Evolutionary conservation across 1,140 invertebrate species (phyloP), one percentile per base, ranked within the genome.

Genomic region (Orius laevigatus): DNA sequence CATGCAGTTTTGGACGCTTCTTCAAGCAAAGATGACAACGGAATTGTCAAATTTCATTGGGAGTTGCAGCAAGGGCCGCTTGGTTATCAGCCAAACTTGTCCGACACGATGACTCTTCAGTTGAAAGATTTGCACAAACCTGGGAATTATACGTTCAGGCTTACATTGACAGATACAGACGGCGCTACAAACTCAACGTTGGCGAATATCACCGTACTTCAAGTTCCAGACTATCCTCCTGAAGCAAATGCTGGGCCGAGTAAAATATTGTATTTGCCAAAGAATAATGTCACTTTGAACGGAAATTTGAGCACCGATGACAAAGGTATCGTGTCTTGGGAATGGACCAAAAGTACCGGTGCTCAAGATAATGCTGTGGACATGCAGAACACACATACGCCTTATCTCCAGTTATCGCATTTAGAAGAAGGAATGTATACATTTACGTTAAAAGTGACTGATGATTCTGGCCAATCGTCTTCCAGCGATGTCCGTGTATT

Each of bases 361-460:
- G 84, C 88, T 60, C 77, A 84, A 48, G 78, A 84, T 48, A 87
- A 88, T 66, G 84, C 87, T 8, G 88, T 88, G 11, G 89, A 93
- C 60, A 92, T 93, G 84, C 84, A 73, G 70, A 86, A 91, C 53
- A 91, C 89, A 0, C 73, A 84, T 56, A 91, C 87, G 1, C 85
- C 89, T 1, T 88, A 84, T 60, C 68, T 87, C 35, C 76, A 83
- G 59, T 64, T 95, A 3, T 89, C 85, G 2, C 86, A 93, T 64
- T 68, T 95, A 48, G 85, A 92, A 60, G 84, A 89, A 60, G 91
- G 91, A 46, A 83, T 92, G 66, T 96, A 95, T 60, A 92, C 85
- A 5, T 95, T 94, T 68, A 80, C 84, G 6, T 66, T 96, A 3
- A 90, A 88, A 70, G 90, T 95, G 2, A 92, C 84, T 5, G 91